phyloP scores from a whole-genome alignment of 1,140 invertebrate genomes.

The Drosophila rhopaloa region DNA sequence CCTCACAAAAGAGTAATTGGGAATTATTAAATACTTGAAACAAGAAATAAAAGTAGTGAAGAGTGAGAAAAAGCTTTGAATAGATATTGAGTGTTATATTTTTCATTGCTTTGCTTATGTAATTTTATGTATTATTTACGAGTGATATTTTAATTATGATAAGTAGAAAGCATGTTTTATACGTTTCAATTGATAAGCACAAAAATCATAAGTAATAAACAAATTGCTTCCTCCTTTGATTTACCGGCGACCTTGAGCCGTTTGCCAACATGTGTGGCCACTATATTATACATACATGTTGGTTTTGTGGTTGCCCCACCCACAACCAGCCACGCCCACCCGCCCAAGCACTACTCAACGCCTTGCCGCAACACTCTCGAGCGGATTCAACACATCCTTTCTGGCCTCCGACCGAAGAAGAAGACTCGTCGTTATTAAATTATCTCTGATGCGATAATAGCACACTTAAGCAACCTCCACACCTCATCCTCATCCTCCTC shows the following conservation, averaged over 20 bases:
- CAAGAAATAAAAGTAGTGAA: too few species aligned
- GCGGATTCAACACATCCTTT: slow-evolving; percentile 67
- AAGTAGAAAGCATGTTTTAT: too few species aligned
- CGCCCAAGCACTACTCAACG: slow-evolving; percentile 63
- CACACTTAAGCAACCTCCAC: slow-evolving; percentile 65
- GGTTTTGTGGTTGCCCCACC: slow-evolving; percentile 9
- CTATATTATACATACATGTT: neutral
- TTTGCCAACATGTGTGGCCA: slow-evolving; percentile 3
- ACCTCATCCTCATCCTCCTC: neutral
- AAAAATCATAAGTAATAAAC: neutral
- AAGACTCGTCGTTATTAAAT: slow-evolving; percentile 75
- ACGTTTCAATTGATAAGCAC: neutral
- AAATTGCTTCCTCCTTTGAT: neutral
- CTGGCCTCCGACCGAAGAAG: slow-evolving; percentile 59
- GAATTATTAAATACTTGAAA: too few species aligned
- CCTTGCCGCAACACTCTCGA: slow-evolving; percentile 71
- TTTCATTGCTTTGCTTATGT: too few species aligned
- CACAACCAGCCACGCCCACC: slow-evolving; percentile 22
- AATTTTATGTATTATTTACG: too few species aligned
- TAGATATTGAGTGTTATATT: too few species aligned
- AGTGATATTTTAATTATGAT: too few species aligned
- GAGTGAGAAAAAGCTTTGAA: too few species aligned
- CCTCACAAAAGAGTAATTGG: too few species aligned
- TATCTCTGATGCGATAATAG: slow-evolving; percentile 82
- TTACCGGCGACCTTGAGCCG: slow-evolving; percentile 43